A percentile compares a stretch with the other conserved stretches of the same genome.
phyloP scores from a whole-genome alignment of 2,113 vertebrate species.

The Dicentrarchus labrax region DNA sequence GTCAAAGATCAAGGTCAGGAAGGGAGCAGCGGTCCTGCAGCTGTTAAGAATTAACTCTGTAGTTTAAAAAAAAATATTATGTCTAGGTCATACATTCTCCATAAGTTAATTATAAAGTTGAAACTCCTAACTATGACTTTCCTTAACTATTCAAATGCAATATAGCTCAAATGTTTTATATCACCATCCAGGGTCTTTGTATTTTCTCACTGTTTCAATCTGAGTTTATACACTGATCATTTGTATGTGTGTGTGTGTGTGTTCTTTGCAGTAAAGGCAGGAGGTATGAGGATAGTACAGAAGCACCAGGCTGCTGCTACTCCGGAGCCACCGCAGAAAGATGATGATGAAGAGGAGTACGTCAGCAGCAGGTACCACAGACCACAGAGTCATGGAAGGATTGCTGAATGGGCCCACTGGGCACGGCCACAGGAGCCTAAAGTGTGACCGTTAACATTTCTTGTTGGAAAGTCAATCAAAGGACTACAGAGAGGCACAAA shows the following conservation, averaged over 20 bases:
- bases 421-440: background rate
- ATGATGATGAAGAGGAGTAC: conserved; percentile 93
- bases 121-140: background rate
- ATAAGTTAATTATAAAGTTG: background rate
- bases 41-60: background rate
- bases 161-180: background rate
- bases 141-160: background rate
- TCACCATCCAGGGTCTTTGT: background rate
- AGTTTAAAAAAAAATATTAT: too few species aligned
- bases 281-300: conserved; percentile 98
- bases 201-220: background rate
- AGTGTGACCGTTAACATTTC: background rate
- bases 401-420: background rate
- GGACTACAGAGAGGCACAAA: background rate
- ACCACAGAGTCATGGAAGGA: background rate
- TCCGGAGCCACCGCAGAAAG: conserved; percentile 89
- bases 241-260: conserved; percentile 3
- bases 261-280: conserved; percentile 91
- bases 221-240: background rate
- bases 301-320: conserved; percentile 88
- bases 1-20: conserved; percentile 10
- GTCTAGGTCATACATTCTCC: too few species aligned
- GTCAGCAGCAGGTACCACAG: conserved; percentile 90
- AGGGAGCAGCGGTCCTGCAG: conserved; percentile 4
- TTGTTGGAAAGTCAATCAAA: background rate